phyloP scores from a whole-genome alignment of 2,888 invertebrate species.

The Phalangium opilio region DNA sequence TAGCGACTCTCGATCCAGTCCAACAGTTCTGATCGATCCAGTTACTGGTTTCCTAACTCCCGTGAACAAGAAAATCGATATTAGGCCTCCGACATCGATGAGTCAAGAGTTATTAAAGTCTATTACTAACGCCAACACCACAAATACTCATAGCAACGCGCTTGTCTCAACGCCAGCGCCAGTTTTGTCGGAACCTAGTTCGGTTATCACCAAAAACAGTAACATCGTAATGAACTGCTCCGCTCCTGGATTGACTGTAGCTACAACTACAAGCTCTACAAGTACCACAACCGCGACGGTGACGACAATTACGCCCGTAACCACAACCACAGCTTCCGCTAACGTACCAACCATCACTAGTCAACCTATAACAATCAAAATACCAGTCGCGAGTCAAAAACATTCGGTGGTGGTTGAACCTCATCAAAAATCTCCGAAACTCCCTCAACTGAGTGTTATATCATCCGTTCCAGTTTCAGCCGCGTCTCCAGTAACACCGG shows the following conservation, averaged over 20 bases:
- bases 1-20: constrained; percentile 23
- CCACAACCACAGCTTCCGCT: neutral
- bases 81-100: no score
- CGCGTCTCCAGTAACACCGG: neutral
- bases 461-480: constrained; percentile 6
- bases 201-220: no score
- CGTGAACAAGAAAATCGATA: constrained; percentile 35
- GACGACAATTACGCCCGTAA: neutral
- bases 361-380: no score
- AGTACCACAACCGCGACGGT: constrained; percentile 2
- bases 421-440: constrained; percentile 1
- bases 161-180: no score
- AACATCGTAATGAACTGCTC: no score
- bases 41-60: constrained; percentile 55
- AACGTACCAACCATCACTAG: neutral
- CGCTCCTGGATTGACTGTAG: neutral
- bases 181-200: no score
- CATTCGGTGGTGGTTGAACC: neutral
- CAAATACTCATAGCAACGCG: no score
- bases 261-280: constrained; percentile 6
- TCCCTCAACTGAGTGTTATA: neutral
- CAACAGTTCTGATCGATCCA: constrained; percentile 53
- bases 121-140: no score
- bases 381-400: neutral
- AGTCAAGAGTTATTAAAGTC: no score